phyloP scores from a whole-genome alignment of 2,888 invertebrate genomes.

The Ommatoiulus sabulosus region DNA sequence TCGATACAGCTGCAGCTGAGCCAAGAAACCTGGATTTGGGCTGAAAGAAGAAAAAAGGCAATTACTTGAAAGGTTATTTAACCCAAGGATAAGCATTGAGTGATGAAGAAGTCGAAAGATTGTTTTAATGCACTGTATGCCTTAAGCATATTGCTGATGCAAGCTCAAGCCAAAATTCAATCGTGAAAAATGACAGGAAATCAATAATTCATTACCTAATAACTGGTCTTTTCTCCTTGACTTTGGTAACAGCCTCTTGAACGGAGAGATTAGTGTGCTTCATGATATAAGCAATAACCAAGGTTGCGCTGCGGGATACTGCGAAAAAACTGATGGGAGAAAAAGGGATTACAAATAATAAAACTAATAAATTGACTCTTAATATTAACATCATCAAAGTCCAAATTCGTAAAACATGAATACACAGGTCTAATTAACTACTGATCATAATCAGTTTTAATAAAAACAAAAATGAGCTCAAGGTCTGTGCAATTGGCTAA shows the following conservation, averaged over 20 bases:
- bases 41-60: constrained; percentile 65
- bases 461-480: background rate
- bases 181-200: background rate
- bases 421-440: too few relatives aligned
- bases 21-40: constrained; percentile 84
- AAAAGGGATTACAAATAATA: background rate
- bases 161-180: background rate
- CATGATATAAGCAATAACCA: constrained; percentile 90
- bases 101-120: background rate
- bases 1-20: constrained; percentile 82
- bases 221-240: constrained; percentile 63
- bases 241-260: constrained; percentile 76
- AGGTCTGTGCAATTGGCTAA: background rate
- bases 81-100: background rate
- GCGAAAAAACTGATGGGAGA: constrained; percentile 79
- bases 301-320: constrained; percentile 88
- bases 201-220: constrained; percentile 62
- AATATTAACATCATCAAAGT: background rate
- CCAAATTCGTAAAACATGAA: background rate
- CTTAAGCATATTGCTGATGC: background rate
- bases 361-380: background rate
- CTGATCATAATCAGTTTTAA: background rate
- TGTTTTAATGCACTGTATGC: background rate
- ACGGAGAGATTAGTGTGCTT: constrained; percentile 81
- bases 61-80: background rate